These are phyloP conservation scores for Euglossa dilemma DNA, from an alignment of 1,140 invertebrate genomes.

Conservation along the genomic window DNA sequence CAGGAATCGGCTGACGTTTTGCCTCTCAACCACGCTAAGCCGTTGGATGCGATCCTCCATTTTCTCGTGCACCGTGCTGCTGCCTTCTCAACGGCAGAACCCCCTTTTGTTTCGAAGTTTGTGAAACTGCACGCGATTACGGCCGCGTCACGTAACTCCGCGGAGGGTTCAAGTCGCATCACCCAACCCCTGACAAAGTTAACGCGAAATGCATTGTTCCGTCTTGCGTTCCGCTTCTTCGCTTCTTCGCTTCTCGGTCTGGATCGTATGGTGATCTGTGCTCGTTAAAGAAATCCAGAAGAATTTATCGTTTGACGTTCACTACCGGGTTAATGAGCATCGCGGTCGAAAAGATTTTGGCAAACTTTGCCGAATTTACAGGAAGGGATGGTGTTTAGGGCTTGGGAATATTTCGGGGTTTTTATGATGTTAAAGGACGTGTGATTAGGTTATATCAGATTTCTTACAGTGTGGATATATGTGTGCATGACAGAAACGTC, in stretches of 20 bases:
- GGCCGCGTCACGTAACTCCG: conserved; percentile 74
- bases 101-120: conserved; percentile 71
- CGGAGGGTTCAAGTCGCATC: conserved; percentile 60
- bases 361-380: no score
- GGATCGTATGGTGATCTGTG: conserved; percentile 12
- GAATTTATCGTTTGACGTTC: not conserved
- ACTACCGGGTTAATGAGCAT: not conserved
- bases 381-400: no score
- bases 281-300: not conserved
- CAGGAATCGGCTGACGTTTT: conserved; percentile 46
- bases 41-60: conserved; percentile 46
- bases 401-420: no score
- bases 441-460: no score
- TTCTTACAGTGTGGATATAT: no score
- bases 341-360: no score
- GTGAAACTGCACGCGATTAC: conserved; percentile 75
- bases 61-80: conserved; percentile 28
- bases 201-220: conserved; percentile 61
- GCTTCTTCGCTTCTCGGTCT: not conserved
- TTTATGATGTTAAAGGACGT: no score
- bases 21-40: conserved; percentile 22
- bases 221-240: conserved; percentile 44
- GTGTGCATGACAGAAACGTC: no score
- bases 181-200: conserved; percentile 68
- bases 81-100: conserved; percentile 31